Evolutionary conservation across 2,888 invertebrate species (phyloP), one percentile per base, ranked within the genome.

Genomic region (Mechanitis messenoides): DNA sequence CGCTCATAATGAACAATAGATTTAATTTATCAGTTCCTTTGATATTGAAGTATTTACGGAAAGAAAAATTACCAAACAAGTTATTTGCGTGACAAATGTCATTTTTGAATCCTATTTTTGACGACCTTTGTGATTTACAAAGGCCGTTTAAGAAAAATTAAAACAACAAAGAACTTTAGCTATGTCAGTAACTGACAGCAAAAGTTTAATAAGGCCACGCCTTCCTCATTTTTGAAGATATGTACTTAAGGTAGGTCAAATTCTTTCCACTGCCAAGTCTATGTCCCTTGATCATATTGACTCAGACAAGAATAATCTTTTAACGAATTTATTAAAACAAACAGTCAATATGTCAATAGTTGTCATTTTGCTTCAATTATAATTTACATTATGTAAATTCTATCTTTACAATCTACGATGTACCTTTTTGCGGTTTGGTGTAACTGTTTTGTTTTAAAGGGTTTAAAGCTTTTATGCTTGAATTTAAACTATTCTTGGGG

Each of bases 161-260:
- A 38, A 38, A 38, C 38, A 2, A 38, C 20, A 20, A 20, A 20
- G 20, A 38, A 38, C 7, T 7, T 38, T 38, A 6, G 38, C 38
- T 38, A 38, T 38, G 38, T 38, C 6, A 47, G 50, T 45, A 31
- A 9, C 42, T 33, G 20, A 56, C n/a, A 53, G 46, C 42, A 33
- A 53, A 31, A 38, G 31, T 11, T 35, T 11, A 1, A 50, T 20
- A 59, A 50, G 9, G 57, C 54, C 61, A 61, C 65, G 61, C 65
- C 65, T 59, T 57, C 59, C 61, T 46, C 45, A 65, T 65, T 35
- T 53, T 56, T 50, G n/a, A 35, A 72, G 67, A 75, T 76, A 75
- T 77, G 31, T 50, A 50, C 9, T 50, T 81, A 82, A 78, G 80
- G 80, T 77, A 81, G 82, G 83, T 80, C 81, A 75, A 67, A 68